Evolutionary conservation across 2,113 vertebrate species (phyloP).

Genomic region (Uropsilus gracilis): DNA sequence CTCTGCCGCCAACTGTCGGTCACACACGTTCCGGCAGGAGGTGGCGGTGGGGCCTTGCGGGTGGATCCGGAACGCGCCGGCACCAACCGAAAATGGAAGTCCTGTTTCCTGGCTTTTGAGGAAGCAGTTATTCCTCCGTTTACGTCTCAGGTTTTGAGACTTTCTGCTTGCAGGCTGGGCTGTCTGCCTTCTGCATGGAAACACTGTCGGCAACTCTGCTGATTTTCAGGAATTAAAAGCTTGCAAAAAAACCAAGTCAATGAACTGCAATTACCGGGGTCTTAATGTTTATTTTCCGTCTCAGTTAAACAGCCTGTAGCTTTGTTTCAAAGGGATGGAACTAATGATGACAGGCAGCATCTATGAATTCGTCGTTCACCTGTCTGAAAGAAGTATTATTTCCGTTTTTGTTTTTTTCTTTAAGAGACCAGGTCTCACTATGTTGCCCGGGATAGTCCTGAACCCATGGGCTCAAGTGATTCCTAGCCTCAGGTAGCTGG

Average conservation of each 20-base stretch:
- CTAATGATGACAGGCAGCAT: neutral
- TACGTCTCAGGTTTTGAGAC: neutral
- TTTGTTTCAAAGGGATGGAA: neutral
- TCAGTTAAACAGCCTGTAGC: neutral
- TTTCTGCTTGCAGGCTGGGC: neutral
- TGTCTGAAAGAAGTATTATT: neutral
- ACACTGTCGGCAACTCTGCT: neutral
- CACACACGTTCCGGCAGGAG: fast-evolving
- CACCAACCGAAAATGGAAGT: neutral
- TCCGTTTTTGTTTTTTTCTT: too few species aligned
- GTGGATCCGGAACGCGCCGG: neutral
- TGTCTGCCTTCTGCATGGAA: neutral
- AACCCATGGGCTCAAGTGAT: too few species aligned
- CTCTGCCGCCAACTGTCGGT: too few species aligned
- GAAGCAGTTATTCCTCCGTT: neutral
- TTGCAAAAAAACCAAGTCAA: neutral
- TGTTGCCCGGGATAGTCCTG: too few species aligned
- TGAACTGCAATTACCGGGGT: neutral
- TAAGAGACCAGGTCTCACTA: too few species aligned
- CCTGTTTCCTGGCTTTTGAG: neutral
- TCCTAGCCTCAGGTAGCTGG: too few species aligned
- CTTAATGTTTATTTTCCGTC: neutral
- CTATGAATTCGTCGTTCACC: neutral
- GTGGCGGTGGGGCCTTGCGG: neutral
- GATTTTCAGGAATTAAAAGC: neutral